Base-by-base conservation (phyloP, 2,888 invertebrate species). In the Neoaliturus tenellus region DNA sequence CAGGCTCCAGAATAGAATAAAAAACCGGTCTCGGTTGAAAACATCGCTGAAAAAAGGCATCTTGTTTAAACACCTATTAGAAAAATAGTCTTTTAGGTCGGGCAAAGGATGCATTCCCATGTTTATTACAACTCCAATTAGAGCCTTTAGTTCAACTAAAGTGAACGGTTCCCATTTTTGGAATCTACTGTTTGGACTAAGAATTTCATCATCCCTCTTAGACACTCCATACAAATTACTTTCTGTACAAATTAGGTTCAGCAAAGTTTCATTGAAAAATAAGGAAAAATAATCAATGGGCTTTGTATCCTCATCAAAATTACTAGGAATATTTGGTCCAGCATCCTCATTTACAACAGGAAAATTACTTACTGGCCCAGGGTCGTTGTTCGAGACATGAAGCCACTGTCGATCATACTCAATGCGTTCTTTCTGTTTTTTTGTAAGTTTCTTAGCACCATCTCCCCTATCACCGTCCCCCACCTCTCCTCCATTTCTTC, bases 1-100 rank as follows among this genome's bases (percentile, higher is more conserved):
- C 8, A 69, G 31, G 44, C 14, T n/a, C 69, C 33, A 69, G 69
- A 69, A 69, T 69, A 33, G 2, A 33, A 31, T 69, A 5, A 69
- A 69, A 33, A 69, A 69, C 33, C 31, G 28, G 33, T 69, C 33
- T 33, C 69, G 25, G 33, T 69, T 69, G 33, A 69, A 69, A 28
- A 69, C 69, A 69, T 69, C 69, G 4, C 69, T 31, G 33, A 69
- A 69, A 33, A 69, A 69, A n/a, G 28, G 69, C n/a, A 69, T 69
- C 69, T 25, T n/a, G 12, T 69, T 69, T 69, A 25, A 31, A 31
- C 25, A 69, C 25, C n/a, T 69, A 33, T 33, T 69, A 5, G 33
- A 69, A 28, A 58, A 58, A 58, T 58, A 58, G 58, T 23, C 23
- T 10, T 58, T 28, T 25, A 10, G 23, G 25, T 58, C 28, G 3